phyloP scores from a whole-genome alignment of 92 coral and sea anemone species.

The Porites cylindrica region DNA sequence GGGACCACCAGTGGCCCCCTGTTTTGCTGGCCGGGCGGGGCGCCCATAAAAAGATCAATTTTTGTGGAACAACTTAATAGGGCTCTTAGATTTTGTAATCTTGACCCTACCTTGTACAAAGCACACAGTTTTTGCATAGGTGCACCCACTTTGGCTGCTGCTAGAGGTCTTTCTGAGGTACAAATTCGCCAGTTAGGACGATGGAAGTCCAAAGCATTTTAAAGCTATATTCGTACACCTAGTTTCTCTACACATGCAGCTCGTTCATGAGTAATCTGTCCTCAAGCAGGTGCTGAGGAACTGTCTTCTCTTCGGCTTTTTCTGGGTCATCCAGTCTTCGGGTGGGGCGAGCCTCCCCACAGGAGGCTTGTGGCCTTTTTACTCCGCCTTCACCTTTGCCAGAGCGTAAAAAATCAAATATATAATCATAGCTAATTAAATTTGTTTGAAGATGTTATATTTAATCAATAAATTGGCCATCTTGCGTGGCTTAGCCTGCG shows the following conservation, averaged over 20 bases:
- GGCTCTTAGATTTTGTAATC: neutral
- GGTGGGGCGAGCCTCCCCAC: constrained; percentile 14
- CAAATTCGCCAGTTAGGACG: neutral
- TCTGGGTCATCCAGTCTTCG: constrained; percentile 9
- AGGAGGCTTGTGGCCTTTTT: constrained; percentile 19
- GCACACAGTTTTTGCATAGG: neutral
- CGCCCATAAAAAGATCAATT: neutral
- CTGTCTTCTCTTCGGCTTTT: neutral
- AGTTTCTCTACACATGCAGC: neutral
- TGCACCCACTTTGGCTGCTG: neutral
- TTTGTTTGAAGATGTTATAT: no score
- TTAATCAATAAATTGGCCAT: no score
- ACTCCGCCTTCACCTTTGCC: neutral
- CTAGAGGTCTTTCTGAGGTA: neutral
- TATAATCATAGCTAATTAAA: no score
- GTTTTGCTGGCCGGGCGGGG: neutral
- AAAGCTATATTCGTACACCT: neutral
- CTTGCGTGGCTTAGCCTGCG: no score
- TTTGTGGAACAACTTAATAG: neutral
- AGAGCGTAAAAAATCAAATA: neutral
- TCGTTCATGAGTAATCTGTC: neutral
- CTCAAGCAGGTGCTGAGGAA: neutral
- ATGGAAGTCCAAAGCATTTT: neutral
- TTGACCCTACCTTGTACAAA: neutral
- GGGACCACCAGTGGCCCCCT: neutral